Evolutionary conservation across 2,797 vertebrate species (phyloP).

Genomic region (Lagodon rhomboides): DNA sequence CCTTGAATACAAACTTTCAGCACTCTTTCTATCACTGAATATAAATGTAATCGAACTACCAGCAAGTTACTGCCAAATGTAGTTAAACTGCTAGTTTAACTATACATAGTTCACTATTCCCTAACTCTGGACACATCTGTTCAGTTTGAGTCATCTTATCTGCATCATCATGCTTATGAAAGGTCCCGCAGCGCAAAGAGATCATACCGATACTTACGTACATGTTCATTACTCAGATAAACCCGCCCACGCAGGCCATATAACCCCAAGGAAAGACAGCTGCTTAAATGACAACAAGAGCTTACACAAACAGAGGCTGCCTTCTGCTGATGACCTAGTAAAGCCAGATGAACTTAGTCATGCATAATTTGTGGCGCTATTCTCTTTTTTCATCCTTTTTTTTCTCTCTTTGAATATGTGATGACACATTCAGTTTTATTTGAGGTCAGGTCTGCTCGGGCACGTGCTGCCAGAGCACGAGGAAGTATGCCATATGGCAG

Average conservation of each 20-base stretch:
- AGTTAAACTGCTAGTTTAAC: too few relatives aligned
- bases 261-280: slow-evolving; percentile 42
- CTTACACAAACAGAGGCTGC: slow-evolving; percentile 42
- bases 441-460: slow-evolving; percentile 66
- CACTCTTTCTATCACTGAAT: too few relatives aligned
- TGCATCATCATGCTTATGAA: neutral
- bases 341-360: slow-evolving; percentile 69
- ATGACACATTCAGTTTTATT: slow-evolving; percentile 69
- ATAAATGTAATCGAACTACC: too few relatives aligned
- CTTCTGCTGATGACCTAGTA: slow-evolving; percentile 56
- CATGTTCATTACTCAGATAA: slow-evolving; percentile 22
- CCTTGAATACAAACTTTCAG: too few relatives aligned
- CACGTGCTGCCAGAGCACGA: slow-evolving; percentile 65
- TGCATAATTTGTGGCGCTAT: slow-evolving; percentile 59
- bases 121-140: neutral
- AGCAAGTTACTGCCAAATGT: too few relatives aligned
- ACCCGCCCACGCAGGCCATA: neutral
- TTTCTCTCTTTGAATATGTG: slow-evolving; percentile 52
- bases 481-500: slow-evolving; percentile 48
- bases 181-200: neutral
- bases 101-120: too few relatives aligned
- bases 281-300: slow-evolving; percentile 58
- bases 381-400: slow-evolving; percentile 5
- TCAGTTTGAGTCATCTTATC: neutral
- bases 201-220: neutral